A percentile compares a stretch with the other conserved stretches of the same genome.
Evolutionary conservation across 35 echinoderm and acorn worm species (phyloP).

Genomic region (Acanthaster planci): DNA sequence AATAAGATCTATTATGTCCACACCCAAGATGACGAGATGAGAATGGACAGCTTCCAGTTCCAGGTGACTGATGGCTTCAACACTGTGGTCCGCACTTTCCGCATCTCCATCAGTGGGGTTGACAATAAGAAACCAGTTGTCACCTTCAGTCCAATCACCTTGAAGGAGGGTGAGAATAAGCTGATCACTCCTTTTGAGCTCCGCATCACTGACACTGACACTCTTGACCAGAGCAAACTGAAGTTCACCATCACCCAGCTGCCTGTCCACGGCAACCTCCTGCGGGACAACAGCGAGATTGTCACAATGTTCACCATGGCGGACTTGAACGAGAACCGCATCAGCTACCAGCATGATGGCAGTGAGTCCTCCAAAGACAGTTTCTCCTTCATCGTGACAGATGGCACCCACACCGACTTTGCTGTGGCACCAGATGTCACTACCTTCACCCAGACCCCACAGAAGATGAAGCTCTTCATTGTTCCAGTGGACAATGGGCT

Average conservation of each 20-base stretch:
- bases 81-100: slow-evolving; percentile 93
- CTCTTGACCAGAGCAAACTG: slow-evolving; percentile 45
- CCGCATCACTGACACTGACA: slow-evolving; percentile 85
- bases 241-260: slow-evolving; percentile 91
- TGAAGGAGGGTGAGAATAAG: slow-evolving; percentile 91
- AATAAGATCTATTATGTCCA: slow-evolving; percentile 99
- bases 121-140: slow-evolving; percentile 98
- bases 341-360: slow-evolving; percentile 99
- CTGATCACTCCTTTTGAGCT: slow-evolving; percentile 97
- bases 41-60: slow-evolving; percentile 99
- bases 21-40: slow-evolving; percentile 89
- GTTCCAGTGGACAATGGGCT: slow-evolving; percentile 86
- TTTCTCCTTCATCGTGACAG: slow-evolving; percentile 96
- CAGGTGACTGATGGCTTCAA: slow-evolving; percentile 97
- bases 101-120: slow-evolving; percentile 90
- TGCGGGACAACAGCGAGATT: slow-evolving; percentile 74
- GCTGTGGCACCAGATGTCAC: slow-evolving; percentile 73
- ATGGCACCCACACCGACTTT: slow-evolving; percentile 96
- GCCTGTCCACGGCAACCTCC: slow-evolving; percentile 87
- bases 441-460: slow-evolving; percentile 77
- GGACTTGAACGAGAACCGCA: slow-evolving; percentile 90
- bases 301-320: slow-evolving; percentile 91
- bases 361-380: slow-evolving; percentile 74
- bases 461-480: slow-evolving; percentile 76
- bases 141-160: slow-evolving; percentile 41